Evolutionary conservation across 1,140 invertebrate species (phyloP), one percentile per base, ranked within the genome.

Genomic region (Phenacoccus solenopsis): DNA sequence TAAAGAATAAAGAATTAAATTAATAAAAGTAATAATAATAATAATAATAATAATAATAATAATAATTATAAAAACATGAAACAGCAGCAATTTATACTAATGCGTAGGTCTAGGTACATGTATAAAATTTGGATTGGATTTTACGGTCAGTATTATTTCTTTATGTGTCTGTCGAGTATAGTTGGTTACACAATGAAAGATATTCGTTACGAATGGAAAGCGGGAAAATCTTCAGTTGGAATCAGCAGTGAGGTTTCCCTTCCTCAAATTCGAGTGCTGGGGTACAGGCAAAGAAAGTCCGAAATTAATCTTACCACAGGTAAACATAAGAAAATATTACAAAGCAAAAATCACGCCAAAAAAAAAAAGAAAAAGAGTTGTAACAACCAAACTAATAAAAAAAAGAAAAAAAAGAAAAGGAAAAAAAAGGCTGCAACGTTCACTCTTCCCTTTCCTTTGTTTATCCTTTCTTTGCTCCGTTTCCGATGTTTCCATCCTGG

Each of bases 131-230:
- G 20, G 16, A 24, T 64, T 9, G 59, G 2, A 64, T 16, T 20
- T 13, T 20, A 10, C 4, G 2, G 30, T 59, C 64, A 68, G 13
- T 16, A 38, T 67, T 49, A 56, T 67, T 69, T 70, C 57, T 70
- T 56, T 38, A 30, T 67, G 35, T 70, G 24, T 70, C 56, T 67
- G 20, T 64, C 24, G 59, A 24, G 12, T 28, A 81, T 87, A 96
- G 93, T 95, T 87, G 93, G 93, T 83, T 95, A 95, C 86, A 94
- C 92, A 79, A 95, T 94, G 91, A 86, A 90, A 82, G 93, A 96
- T 85, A 95, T 96, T 83, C 87, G 90, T 76, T 94, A 95, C 86
- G 91, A 90, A 81, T 95, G 92, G 92, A 91, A 92, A 81, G 90
- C 91, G 80, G 90, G 91, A 64, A 88, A 90, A 78, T 88, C 90